Conservation (phyloP, 2,113 vertebrate genomes). For the Rafetus swinhoei region DNA sequence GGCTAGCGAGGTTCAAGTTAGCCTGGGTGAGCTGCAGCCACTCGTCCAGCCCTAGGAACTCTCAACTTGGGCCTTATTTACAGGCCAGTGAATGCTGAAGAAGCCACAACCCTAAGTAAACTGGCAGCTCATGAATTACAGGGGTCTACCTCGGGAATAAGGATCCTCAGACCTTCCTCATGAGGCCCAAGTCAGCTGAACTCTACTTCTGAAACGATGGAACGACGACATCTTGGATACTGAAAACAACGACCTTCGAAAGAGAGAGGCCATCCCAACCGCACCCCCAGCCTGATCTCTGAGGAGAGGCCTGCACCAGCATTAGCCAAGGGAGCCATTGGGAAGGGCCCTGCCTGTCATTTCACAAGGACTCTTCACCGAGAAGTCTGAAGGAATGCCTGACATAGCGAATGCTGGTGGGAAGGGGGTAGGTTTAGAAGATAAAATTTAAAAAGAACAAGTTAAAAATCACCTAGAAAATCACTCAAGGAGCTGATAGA, state of each 20-base stretch:
- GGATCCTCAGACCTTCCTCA: neutral
- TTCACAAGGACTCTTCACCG: neutral
- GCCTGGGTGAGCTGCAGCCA: neutral
- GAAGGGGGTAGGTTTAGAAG: no score
- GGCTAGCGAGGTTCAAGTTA: neutral
- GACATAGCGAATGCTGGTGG: no score
- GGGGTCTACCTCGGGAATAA: neutral
- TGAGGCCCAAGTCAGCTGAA: neutral
- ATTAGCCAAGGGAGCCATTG: neutral
- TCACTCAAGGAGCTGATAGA: no score
- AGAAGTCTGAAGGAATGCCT: no score
- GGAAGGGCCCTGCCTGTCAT: neutral
- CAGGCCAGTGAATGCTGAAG: no score
- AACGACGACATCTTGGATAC: neutral
- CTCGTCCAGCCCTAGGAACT: neutral
- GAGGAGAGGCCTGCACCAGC: neutral
- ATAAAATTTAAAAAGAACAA: no score
- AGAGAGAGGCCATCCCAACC: neutral
- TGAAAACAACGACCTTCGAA: neutral
- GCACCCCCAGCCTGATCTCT: neutral
- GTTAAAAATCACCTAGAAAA: no score
- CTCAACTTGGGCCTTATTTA: neutral
- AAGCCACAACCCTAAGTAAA: neutral
- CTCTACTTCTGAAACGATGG: no score
- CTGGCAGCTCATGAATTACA: neutral